Evolutionary conservation across 2,113 vertebrate species (phyloP).

Genomic region (Gila orcuttii): DNA sequence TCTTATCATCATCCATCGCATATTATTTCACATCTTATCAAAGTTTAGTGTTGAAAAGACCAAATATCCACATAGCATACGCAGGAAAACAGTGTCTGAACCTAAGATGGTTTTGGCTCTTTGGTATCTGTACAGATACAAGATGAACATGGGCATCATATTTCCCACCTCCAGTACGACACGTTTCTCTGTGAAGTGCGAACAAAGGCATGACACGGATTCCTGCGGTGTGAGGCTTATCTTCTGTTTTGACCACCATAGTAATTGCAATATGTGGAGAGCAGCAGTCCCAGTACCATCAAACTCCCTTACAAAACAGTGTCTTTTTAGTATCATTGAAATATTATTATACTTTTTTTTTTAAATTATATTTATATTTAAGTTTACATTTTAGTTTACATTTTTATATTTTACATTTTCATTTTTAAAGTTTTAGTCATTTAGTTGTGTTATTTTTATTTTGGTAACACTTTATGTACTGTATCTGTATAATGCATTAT

Average conservation of each 20-base stretch:
- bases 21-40: constrained; percentile 53
- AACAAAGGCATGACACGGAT: constrained; percentile 77
- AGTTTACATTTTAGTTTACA: too few relatives aligned
- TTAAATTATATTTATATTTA: neutral
- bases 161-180: constrained; percentile 72
- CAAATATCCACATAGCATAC: constrained; percentile 55
- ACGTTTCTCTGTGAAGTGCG: constrained; percentile 69
- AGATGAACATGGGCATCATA: constrained; percentile 72
- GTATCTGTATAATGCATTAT: too few relatives aligned
- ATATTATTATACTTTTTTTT: neutral
- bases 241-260: constrained; percentile 70
- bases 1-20: constrained; percentile 48
- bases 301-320: neutral
- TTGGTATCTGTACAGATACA: constrained; percentile 61
- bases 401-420: too few relatives aligned
- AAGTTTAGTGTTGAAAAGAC: constrained; percentile 53
- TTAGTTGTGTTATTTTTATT: too few relatives aligned
- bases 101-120: constrained; percentile 62
- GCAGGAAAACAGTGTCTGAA: constrained; percentile 64
- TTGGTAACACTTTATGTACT: too few relatives aligned
- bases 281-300: constrained; percentile 23
- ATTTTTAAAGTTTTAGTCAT: too few relatives aligned
- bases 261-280: constrained; percentile 55
- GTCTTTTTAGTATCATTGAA: neutral
- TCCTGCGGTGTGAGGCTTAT: constrained; percentile 69